A percentile compares a stretch with the other conserved stretches of the same genome.
Conservation (phyloP, 2,113 vertebrate species). For the Ochotona princeps region DNA sequence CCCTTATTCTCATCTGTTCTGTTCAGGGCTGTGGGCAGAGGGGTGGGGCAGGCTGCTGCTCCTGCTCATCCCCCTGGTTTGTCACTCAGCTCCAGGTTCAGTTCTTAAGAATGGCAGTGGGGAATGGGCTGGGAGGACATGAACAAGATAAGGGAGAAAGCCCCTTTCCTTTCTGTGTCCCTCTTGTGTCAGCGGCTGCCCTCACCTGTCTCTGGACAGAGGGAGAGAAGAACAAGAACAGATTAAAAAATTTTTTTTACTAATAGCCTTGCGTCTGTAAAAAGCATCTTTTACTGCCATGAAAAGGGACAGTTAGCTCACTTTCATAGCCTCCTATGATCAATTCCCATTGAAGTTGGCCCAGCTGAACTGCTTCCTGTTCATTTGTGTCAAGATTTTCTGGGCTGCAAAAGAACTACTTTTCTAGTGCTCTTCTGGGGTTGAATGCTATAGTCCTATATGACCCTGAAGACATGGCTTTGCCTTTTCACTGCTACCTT, state of each 20-base stretch:
- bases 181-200: neutral
- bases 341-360: neutral
- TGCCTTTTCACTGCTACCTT: neutral
- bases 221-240: conserved; percentile 9
- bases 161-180: neutral
- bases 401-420: conserved; percentile 20
- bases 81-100: neutral
- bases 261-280: neutral
- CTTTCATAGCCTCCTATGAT: neutral
- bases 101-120: neutral
- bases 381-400: conserved; percentile 48
- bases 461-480: conserved; percentile 25
- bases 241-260: neutral
- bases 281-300: conserved; percentile 19
- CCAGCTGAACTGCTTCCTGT: conserved; percentile 20
- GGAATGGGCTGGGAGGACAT: neutral
- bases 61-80: neutral
- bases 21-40: neutral
- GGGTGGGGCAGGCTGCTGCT: neutral
- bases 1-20: neutral
- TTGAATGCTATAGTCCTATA: neutral
- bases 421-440: conserved; percentile 35
- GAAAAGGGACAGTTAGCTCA: conserved; percentile 24
- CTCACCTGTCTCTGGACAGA: neutral
- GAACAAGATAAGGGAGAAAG: neutral